Base-by-base conservation (phyloP, 2,797 vertebrate genomes). In the Artibeus lituratus region DNA sequence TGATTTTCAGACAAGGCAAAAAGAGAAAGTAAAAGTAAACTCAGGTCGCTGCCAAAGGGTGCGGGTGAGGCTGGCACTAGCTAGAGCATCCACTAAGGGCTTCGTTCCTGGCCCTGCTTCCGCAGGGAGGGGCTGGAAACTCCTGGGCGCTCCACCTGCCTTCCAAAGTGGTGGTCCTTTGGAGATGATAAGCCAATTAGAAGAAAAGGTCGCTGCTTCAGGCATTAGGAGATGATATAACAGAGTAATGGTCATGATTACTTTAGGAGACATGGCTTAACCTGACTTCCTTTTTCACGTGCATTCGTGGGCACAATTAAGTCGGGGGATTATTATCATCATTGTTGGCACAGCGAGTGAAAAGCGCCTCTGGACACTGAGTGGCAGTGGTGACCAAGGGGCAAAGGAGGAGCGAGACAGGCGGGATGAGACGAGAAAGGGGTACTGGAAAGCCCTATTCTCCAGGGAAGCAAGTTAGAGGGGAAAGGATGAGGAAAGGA, bases 11-110 rank as follows among this genome's bases (percentile, higher is more conserved):
- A 35, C 55, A 83, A 73, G 59, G 62, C 88, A 92, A 84, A 98
- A 96, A 98, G 62, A 88, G 97, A 97, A 97, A 97, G 94, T 72
- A 95, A 98, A 96, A 97, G 94, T 55, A 55, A 91, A 85, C 19
- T 74, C 1, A 4, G 2, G 6, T 3, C 18, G 37, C 73, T 69
- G 49, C 65, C 32, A 18, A 18, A 18, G 59, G 44, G 42, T 9
- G 3, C 14, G 12, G 67, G 47, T 19, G 21, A 19, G 69, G 29
- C 44, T 83, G 62, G 32, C 84, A 91, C 26, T 44, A 24, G 19
- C 18, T 10, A 59, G 69, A 16, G 62, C 86, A 57, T 87, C 49
- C 11, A 15, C 5, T 5, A 62, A 84, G 49, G 57, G 32, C 5
- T 0, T 53, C 62, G 32, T 44, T 70, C 19, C 62, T 29, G 51